Percentiles rank a stretch among this genome's conserved stretches.
Conservation (phyloP, 2,888 invertebrate species). For the Xylota segnis region DNA sequence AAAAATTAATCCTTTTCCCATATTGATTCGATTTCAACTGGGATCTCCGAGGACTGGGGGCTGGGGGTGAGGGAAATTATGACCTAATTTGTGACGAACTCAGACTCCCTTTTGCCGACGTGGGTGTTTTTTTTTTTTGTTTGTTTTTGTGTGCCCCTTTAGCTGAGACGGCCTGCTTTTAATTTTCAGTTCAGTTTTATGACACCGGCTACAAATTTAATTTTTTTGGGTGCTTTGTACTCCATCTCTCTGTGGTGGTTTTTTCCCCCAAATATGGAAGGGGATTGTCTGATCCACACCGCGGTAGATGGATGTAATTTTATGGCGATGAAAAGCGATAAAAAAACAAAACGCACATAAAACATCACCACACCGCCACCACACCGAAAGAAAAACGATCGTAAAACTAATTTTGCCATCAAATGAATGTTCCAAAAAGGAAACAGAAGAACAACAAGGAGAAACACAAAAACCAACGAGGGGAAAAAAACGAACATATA, state of each 20-base stretch:
- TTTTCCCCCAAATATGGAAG: slow-evolving; percentile 30
- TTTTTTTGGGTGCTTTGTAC: slow-evolving; percentile 32
- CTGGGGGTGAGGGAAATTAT: slow-evolving; percentile 44
- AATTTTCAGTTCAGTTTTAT: slow-evolving; percentile 61
- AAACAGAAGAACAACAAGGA: slow-evolving; percentile 10
- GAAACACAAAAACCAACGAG: slow-evolving; percentile 4
- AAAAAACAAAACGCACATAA: slow-evolving; percentile 64
- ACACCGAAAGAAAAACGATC: slow-evolving; percentile 46
- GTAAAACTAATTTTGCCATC: slow-evolving; percentile 77
- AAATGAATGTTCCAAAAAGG: slow-evolving; percentile 66
- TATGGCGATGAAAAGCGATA: slow-evolving; percentile 70
- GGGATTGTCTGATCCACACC: slow-evolving; percentile 24
- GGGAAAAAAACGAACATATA: background rate
- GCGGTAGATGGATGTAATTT: slow-evolving; percentile 44
- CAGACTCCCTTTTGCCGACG: background rate
- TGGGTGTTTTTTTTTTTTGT: slow-evolving; percentile 36
- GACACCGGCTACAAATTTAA: slow-evolving; percentile 43
- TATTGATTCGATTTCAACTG: slow-evolving; percentile 64
- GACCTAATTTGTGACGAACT: slow-evolving; percentile 63
- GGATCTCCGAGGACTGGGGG: background rate
- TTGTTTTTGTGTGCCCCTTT: background rate
- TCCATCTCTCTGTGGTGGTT: slow-evolving; percentile 1
- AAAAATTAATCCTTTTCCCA: slow-evolving; percentile 56
- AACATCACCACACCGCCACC: slow-evolving; percentile 65
- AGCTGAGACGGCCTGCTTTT: slow-evolving; percentile 50